A percentile compares a stretch with the other conserved stretches of the same genome.
phyloP scores from a whole-genome alignment of 2,888 invertebrate species.

The Minunthozetes semirufus region DNA sequence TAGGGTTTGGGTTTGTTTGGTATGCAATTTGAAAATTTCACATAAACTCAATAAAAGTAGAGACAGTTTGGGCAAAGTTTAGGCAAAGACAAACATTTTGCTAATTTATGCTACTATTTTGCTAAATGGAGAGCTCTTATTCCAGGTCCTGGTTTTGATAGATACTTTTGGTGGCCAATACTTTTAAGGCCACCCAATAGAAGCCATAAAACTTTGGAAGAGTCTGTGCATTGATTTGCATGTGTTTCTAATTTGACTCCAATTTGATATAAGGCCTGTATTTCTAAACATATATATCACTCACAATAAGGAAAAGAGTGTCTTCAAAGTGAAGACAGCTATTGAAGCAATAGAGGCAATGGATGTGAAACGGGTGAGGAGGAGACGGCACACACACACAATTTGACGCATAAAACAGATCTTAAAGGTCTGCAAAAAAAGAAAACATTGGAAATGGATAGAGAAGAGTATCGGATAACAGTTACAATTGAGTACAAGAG shows the following conservation, averaged over 20 bases:
- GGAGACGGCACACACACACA: neutral
- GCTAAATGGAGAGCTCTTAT: too few species aligned
- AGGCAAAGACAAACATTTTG: too few species aligned
- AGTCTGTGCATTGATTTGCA: neutral
- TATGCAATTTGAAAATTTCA: too few species aligned
- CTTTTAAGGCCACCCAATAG: constrained; percentile 7
- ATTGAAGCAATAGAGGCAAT: neutral
- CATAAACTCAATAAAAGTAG: too few species aligned
- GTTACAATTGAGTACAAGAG: constrained; percentile 2
- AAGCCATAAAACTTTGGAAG: constrained; percentile 9
- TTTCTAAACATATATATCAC: constrained; percentile 7
- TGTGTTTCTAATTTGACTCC: constrained; percentile 6
- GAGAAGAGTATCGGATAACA: constrained; percentile 18
- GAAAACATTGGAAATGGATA: neutral
- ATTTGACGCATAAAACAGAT: constrained; percentile 19
- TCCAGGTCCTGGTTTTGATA: too few species aligned
- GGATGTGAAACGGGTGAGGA: neutral
- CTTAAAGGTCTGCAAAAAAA: neutral
- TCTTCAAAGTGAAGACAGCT: constrained; percentile 1
- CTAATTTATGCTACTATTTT: too few species aligned
- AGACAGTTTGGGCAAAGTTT: too few species aligned
- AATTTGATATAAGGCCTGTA: constrained; percentile 2
- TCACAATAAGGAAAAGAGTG: neutral
- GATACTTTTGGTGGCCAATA: constrained; percentile 9
- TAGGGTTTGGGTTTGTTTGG: too few species aligned